Evolutionary conservation across 2,888 invertebrate genomes (phyloP).

Genomic region (Apodemia duryi): DNA sequence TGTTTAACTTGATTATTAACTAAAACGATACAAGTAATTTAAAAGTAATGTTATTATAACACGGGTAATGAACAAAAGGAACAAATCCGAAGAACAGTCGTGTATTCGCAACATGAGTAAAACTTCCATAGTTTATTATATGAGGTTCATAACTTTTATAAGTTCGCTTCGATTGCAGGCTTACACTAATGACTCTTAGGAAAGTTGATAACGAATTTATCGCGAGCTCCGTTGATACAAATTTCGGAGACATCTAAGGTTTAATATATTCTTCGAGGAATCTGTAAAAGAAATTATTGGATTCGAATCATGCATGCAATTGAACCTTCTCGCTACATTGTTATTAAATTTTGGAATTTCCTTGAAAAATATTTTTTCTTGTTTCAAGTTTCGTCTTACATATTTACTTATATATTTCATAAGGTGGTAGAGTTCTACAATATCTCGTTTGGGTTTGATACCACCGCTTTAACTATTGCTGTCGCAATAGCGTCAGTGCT

Average conservation of each 20-base stretch:
- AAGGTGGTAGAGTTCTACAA: no score
- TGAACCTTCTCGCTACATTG: neutral
- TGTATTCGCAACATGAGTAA: conserved; percentile 29
- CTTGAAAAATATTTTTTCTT: neutral
- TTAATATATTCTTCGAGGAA: conserved; percentile 17
- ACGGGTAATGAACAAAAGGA: conserved; percentile 27
- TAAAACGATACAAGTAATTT: conserved; percentile 17
- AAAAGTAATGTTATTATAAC: conserved; percentile 23
- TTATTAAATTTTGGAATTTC: neutral
- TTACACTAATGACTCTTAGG: conserved; percentile 33
- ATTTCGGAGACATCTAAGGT: conserved; percentile 19
- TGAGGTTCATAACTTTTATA: conserved; percentile 32
- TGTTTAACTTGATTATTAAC: neutral
- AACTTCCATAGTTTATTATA: conserved; percentile 33
- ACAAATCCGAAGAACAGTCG: conserved; percentile 27
- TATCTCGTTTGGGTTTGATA: no score
- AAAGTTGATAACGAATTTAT: conserved; percentile 32
- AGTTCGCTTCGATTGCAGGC: conserved; percentile 33
- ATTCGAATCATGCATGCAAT: neutral
- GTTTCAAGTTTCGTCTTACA: neutral
- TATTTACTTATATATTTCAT: no score
- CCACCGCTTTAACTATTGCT: no score
- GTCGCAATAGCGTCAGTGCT: no score
- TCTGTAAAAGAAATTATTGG: neutral
- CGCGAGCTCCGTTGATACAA: conserved; percentile 23